A percentile compares a stretch with the other conserved stretches of the same genome.
Conservation (phyloP, 2,797 vertebrate species). For the Pagetopsis macropterus region DNA sequence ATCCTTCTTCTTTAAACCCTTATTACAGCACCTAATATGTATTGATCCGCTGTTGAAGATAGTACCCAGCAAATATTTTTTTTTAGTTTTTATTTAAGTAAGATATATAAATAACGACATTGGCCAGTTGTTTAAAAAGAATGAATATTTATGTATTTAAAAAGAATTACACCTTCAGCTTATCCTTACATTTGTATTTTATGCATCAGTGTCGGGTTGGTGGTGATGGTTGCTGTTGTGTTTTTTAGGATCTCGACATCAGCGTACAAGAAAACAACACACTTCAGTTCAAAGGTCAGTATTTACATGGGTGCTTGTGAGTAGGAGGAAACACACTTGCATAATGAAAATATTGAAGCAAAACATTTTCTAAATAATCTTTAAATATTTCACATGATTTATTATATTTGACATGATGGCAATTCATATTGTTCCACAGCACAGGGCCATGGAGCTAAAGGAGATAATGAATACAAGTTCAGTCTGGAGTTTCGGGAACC, state of each 20-base stretch:
- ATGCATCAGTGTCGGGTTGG: not conserved
- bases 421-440: slow-evolving; percentile 76
- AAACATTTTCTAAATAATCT: not conserved
- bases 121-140: not conserved
- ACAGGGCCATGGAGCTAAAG: slow-evolving; percentile 95
- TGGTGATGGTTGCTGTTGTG: slow-evolving; percentile 35
- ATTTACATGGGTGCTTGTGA: not conserved
- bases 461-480: slow-evolving; percentile 95
- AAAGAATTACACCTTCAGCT: not conserved
- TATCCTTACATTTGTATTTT: not conserved
- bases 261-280: slow-evolving; percentile 88
- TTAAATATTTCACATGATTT: not conserved
- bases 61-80: not conserved
- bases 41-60: not conserved
- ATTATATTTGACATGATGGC: not conserved
- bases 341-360: not conserved
- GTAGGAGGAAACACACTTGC: not conserved
- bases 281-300: slow-evolving; percentile 92
- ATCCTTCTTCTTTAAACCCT: not conserved
- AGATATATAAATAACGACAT: not conserved
- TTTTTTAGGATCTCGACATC: slow-evolving; percentile 89
- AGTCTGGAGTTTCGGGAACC: slow-evolving; percentile 90
- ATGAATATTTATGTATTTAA: not conserved
- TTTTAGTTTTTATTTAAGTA: not conserved
- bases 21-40: too few species aligned